Base-by-base conservation (phyloP, 2,888 invertebrate species). In the Drosophila multiciliata region DNA sequence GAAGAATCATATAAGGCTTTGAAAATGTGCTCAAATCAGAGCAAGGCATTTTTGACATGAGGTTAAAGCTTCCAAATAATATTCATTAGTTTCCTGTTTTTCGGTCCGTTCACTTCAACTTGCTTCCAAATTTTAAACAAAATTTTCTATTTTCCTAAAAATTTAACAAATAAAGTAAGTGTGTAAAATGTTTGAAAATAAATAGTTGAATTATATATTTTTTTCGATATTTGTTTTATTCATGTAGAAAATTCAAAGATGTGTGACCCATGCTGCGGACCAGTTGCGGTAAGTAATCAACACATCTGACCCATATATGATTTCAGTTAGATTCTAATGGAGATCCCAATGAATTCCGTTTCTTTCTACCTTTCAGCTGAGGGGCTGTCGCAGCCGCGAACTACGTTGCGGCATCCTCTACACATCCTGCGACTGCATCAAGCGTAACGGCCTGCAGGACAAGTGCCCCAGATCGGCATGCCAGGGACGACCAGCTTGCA, bases 391-490 rank as follows among this genome's bases (percentile, higher is more conserved):
- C 79, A 95, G 94, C 38, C 93, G 94, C 9, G 95, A 95, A 87
- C 85, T 95, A 48, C 92, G 94, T 5, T 93, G 92, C 42, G 93
- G 95, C 42, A 92, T 94, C 62, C 92, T 95, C 75, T 94, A 94
- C 72, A 93, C 93, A 15, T 94, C 94, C 42, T 95, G 95, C 78
- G 94, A 94, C 50, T 95, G 95, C 86, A 93, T 94, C 71, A 94
- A 94, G 83, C 92, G 94, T 12, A 95, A 95, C 79, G 95, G 95
- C 8, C 91, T 95, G 29, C 95, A 95, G 87, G 94, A 95, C 65
- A 94, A 95, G 72, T 95, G 95, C 82, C 94, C 93, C 1, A 92
- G 95, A 61, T 92, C 93, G 1, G 92, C 93, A 36, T 95, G 95
- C 78, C 93, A 93, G 64, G 94, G 94, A 45, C 92, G 93, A 8